Percentiles rank a stretch among this genome's conserved stretches.
These are phyloP conservation scores for Poeciliopsis gracilis DNA, from an alignment of 2,797 vertebrate species.

Conservation along the genomic window DNA sequence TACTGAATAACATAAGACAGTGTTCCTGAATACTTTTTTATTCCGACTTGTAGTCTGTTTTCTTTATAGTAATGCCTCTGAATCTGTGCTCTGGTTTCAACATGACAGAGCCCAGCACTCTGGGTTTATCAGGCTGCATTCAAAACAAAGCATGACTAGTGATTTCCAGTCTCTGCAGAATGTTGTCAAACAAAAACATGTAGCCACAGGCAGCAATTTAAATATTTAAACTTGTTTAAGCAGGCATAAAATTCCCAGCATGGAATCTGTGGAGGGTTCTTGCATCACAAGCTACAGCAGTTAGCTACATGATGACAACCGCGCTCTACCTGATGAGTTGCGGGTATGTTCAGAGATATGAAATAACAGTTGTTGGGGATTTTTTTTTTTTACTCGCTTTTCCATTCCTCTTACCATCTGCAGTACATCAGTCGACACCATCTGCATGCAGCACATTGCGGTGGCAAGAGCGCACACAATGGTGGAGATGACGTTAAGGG, in stretches of 20 bases:
- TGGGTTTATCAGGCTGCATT: background rate
- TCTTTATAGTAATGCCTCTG: background rate
- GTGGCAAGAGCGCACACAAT: conserved; percentile 98
- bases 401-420: conserved; percentile 91
- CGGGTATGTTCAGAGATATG: conserved; percentile 32
- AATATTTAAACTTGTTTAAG: conserved; percentile 40
- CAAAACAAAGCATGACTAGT: background rate
- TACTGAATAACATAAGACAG: background rate
- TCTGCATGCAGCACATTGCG: conserved; percentile 99
- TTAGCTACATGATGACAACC: conserved; percentile 12
- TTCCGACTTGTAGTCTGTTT: background rate
- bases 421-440: conserved; percentile 96
- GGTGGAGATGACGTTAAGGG: conserved; percentile 97
- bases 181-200: conserved; percentile 26
- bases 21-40: background rate
- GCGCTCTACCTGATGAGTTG: conserved; percentile 22
- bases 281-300: conserved; percentile 42
- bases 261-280: conserved; percentile 52
- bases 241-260: conserved; percentile 43
- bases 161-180: conserved; percentile 1
- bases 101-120: background rate
- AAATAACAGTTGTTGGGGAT: conserved; percentile 28
- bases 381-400: background rate
- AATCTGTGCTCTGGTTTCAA: background rate
- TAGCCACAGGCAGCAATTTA: conserved; percentile 15